These are phyloP conservation scores for Tanypteryx hageni DNA, from an alignment of 2,888 invertebrate genomes.

Conservation along the genomic window DNA sequence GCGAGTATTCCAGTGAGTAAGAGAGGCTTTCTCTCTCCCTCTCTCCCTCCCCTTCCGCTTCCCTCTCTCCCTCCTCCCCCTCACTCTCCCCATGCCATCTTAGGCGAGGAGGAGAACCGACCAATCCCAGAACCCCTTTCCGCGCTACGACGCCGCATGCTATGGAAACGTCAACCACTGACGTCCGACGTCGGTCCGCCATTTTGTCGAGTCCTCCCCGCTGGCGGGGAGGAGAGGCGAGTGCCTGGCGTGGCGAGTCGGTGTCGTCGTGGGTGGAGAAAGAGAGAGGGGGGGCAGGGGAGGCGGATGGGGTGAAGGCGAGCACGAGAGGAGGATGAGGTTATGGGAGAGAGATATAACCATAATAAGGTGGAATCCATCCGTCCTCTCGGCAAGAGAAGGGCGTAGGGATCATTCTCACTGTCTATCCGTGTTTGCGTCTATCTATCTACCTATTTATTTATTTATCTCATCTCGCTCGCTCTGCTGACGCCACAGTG, in stretches of 20 bases:
- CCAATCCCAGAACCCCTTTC: constrained; percentile 61
- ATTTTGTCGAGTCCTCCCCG: constrained; percentile 47
- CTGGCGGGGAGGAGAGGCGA: background rate
- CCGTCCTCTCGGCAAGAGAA: background rate
- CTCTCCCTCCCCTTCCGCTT: background rate
- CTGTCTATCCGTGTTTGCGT: background rate
- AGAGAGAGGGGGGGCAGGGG: background rate
- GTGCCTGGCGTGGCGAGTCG: background rate
- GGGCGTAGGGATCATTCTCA: background rate
- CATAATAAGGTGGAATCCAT: background rate
- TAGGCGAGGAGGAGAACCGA: constrained; percentile 33
- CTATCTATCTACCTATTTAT: no score
- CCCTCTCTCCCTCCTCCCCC: background rate
- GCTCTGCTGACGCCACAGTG: no score
- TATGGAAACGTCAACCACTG: constrained; percentile 61
- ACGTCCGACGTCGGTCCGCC: constrained; percentile 53
- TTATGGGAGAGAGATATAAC: constrained; percentile 23
- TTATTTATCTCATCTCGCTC: no score
- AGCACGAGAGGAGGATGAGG: background rate
- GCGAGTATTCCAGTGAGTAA: constrained; percentile 27
- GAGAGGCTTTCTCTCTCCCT: background rate
- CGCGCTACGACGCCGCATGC: constrained; percentile 49
- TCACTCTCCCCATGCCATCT: constrained; percentile 11
- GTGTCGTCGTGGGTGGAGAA: constrained; percentile 33
- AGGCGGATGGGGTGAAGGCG: background rate